Evolutionary conservation across 2,113 vertebrate species (phyloP).

Genomic region (Epinephelus cyanopodus): DNA sequence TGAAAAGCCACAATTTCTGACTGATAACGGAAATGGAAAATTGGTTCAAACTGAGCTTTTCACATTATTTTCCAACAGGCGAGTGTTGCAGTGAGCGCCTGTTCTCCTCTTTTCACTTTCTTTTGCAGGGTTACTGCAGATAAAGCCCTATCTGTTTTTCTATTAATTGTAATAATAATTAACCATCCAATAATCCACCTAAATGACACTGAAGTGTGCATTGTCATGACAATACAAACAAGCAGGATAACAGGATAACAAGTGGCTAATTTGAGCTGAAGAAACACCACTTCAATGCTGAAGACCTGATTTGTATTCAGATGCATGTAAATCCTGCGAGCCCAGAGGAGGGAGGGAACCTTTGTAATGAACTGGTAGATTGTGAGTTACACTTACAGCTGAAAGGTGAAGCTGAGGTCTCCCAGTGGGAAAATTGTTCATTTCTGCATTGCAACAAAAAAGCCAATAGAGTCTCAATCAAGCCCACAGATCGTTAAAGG

Average conservation of each 20-base stretch:
- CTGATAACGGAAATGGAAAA: constrained; percentile 42
- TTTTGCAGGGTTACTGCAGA: neutral
- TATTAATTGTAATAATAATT: constrained; percentile 31
- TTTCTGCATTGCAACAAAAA: constrained; percentile 58
- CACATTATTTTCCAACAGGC: constrained; percentile 11
- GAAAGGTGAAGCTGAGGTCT: constrained; percentile 73
- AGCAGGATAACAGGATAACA: constrained; percentile 22
- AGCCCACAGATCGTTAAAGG: constrained; percentile 55
- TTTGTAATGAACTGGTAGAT: constrained; percentile 70
- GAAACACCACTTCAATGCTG: constrained; percentile 41
- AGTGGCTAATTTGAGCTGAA: constrained; percentile 37
- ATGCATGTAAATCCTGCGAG: constrained; percentile 69
- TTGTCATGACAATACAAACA: constrained; percentile 40
- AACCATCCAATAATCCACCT: constrained; percentile 39
- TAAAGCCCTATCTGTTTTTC: neutral
- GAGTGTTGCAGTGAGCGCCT: neutral
- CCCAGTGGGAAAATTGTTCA: constrained; percentile 55
- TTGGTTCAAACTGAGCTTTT: constrained; percentile 33
- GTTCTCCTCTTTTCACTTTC: neutral
- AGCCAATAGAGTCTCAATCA: constrained; percentile 57
- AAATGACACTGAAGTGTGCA: constrained; percentile 29
- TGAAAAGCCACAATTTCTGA: constrained; percentile 35
- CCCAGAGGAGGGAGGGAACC: constrained; percentile 13
- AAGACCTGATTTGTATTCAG: constrained; percentile 75
- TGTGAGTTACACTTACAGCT: constrained; percentile 58